A percentile compares a stretch with the other conserved stretches of the same genome.
Conservation (phyloP, 2,888 invertebrate genomes). For the Notocelia uddmanniana region DNA sequence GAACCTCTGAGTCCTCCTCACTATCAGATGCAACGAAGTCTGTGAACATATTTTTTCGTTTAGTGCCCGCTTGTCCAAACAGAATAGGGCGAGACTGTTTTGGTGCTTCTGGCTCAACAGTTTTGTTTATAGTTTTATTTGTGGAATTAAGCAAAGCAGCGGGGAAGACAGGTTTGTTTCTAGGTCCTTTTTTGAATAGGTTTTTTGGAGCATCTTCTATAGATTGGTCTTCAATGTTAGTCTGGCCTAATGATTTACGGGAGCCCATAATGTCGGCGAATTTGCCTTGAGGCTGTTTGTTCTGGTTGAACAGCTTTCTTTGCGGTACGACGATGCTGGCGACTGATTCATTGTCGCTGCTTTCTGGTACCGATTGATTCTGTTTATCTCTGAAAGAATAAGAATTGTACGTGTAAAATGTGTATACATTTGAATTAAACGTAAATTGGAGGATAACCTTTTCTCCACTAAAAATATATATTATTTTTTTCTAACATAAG, state of each 20-base stretch:
- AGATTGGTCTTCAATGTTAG: slow-evolving; percentile 56
- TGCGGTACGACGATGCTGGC: slow-evolving; percentile 75
- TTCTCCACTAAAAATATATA: no score
- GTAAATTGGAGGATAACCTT: no score
- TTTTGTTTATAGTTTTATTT: slow-evolving; percentile 68
- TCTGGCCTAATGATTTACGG: slow-evolving; percentile 64
- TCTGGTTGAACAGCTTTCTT: slow-evolving; percentile 69
- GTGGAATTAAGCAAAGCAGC: slow-evolving; percentile 67
- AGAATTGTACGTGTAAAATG: slow-evolving; percentile 4
- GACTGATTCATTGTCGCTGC: slow-evolving; percentile 76
- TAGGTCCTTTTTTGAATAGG: slow-evolving; percentile 62
- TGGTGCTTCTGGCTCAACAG: slow-evolving; percentile 59
- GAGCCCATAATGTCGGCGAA: slow-evolving; percentile 61
- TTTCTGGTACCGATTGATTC: slow-evolving; percentile 68
- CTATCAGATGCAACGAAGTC: slow-evolving; percentile 74
- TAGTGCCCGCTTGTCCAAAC: slow-evolving; percentile 64
- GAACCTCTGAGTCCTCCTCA: slow-evolving; percentile 74
- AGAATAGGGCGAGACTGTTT: slow-evolving; percentile 63
- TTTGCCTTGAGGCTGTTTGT: slow-evolving; percentile 62
- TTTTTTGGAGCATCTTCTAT: slow-evolving; percentile 62
- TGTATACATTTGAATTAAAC: background rate
- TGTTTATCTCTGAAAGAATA: slow-evolving; percentile 63
- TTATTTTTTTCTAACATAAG: no score
- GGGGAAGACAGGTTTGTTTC: slow-evolving; percentile 67
- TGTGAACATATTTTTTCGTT: slow-evolving; percentile 73